These are phyloP conservation scores for Acleris emargana DNA, from an alignment of 2,888 invertebrate species.

Conservation along the genomic window DNA sequence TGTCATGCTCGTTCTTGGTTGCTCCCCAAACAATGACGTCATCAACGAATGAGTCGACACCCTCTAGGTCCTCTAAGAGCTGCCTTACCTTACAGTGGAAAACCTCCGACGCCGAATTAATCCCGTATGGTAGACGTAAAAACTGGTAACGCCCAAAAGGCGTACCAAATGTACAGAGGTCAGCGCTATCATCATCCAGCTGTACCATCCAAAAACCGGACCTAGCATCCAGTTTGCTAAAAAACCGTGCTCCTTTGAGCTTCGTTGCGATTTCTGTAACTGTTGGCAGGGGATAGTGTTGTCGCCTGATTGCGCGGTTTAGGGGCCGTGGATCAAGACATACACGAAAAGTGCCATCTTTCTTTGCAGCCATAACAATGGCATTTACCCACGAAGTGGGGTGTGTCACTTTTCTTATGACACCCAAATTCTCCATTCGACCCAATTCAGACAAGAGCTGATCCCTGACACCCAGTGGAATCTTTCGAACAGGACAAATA, in stretches of 20 bases:
- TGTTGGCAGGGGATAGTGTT: no score
- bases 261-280: no score
- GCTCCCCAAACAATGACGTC: constrained; percentile 37
- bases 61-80: constrained; percentile 32
- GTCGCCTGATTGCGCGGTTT: no score
- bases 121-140: constrained; percentile 24
- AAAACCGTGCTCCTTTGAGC: no score
- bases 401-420: no score
- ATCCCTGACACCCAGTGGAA: not conserved
- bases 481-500: constrained; percentile 1
- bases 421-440: not conserved
- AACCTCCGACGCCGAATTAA: constrained; percentile 1
- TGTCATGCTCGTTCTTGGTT: constrained; percentile 35
- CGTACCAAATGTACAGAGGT: no score
- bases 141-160: not conserved
- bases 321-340: no score
- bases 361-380: no score
- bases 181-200: not conserved
- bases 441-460: not conserved
- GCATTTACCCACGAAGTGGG: no score
- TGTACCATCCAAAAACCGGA: not conserved
- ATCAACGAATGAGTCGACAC: constrained; percentile 21
- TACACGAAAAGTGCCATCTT: no score
- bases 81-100: constrained; percentile 17
- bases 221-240: no score